These are phyloP conservation scores for Pantherophis alleghaniensis DNA, from an alignment of 2,797 vertebrate genomes.

Conservation along the genomic window DNA sequence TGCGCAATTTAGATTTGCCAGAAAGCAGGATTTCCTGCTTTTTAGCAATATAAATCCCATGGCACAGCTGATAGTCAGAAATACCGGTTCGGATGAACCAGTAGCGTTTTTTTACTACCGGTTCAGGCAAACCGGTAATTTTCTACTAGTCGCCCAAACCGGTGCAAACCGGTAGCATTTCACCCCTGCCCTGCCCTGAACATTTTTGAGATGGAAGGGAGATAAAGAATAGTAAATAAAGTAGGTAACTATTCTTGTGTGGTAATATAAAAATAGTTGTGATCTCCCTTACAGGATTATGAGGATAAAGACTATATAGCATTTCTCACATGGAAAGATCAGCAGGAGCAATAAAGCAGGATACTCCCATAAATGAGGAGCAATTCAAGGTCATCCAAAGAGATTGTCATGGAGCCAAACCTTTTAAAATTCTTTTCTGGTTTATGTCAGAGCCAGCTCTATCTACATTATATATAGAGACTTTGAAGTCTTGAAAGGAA, in stretches of 20 bases:
- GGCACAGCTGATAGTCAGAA: too few species aligned
- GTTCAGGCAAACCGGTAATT: too few species aligned
- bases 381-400: background rate
- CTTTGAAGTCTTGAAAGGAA: background rate
- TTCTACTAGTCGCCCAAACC: too few species aligned
- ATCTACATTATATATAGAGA: background rate
- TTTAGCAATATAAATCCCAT: too few species aligned
- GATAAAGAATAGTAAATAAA: background rate
- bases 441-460: constrained; percentile 8
- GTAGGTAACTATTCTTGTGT: background rate
- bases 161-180: too few species aligned
- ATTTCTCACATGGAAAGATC: background rate
- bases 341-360: background rate
- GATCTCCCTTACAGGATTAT: background rate
- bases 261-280: background rate
- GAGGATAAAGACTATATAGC: too few species aligned
- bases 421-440: constrained; percentile 13
- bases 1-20: too few species aligned
- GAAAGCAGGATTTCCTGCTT: too few species aligned
- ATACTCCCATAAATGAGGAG: background rate
- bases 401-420: background rate
- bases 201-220: background rate
- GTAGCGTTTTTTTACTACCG: too few species aligned
- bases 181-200: background rate
- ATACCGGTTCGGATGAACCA: too few species aligned